Percentiles rank a stretch among this genome's conserved stretches.
Conservation (phyloP, 2,797 vertebrate species). For the Thunnus albacares region DNA sequence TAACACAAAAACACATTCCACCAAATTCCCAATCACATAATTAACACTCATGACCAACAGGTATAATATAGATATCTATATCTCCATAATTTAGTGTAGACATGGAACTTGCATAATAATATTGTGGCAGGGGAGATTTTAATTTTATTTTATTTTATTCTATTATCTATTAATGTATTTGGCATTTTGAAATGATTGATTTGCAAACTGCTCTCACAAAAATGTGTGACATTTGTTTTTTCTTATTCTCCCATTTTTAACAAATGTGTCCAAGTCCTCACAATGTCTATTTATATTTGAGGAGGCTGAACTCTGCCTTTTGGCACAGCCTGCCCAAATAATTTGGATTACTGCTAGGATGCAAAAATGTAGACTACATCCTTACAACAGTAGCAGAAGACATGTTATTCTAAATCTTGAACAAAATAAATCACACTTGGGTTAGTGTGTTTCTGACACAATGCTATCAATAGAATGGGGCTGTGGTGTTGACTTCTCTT, state of each 20-base stretch:
- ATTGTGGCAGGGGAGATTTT: neutral
- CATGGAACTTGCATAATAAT: too few species aligned
- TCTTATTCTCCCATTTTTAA: constrained; percentile 32
- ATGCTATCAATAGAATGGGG: constrained; percentile 78
- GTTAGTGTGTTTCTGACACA: constrained; percentile 78
- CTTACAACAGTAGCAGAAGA: constrained; percentile 54
- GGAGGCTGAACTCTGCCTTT: constrained; percentile 58
- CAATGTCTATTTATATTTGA: constrained; percentile 67
- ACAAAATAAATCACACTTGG: constrained; percentile 82
- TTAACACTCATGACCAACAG: constrained; percentile 70
- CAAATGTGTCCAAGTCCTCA: constrained; percentile 49
- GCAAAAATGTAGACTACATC: constrained; percentile 50
- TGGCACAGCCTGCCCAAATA: constrained; percentile 70
- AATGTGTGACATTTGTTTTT: constrained; percentile 28
- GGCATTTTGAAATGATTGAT: neutral
- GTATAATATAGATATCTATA: constrained; percentile 16
- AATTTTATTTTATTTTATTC: neutral
- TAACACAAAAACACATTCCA: neutral
- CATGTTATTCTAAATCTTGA: constrained; percentile 72
- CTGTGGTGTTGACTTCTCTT: constrained; percentile 81
- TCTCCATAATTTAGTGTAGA: neutral
- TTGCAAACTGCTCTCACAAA: neutral
- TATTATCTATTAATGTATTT: neutral
- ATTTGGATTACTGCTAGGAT: constrained; percentile 68
- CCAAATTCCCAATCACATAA: constrained; percentile 69